Percentiles rank a stretch among this genome's conserved stretches.
Conservation (phyloP, 2,797 vertebrate species). For the Pangasius larnaudii region DNA sequence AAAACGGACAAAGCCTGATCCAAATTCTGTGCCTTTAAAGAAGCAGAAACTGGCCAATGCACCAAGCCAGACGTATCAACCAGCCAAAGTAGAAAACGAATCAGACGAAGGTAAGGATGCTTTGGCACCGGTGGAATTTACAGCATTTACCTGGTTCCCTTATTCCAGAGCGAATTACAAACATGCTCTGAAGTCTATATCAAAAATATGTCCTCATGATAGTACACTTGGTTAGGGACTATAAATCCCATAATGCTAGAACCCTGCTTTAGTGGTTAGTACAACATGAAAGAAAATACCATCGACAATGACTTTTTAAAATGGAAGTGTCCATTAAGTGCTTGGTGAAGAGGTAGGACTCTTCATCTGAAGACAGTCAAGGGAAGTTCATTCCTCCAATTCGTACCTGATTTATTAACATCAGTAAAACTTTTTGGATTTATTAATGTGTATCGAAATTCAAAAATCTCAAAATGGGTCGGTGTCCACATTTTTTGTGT, state of each 20-base stretch:
- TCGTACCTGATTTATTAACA: background rate
- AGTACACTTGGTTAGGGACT: background rate
- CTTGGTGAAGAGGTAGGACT: background rate
- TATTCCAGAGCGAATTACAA: background rate
- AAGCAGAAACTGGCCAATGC: background rate
- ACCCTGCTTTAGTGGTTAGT: background rate
- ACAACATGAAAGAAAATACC: background rate
- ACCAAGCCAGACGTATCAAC: background rate
- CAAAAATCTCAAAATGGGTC: background rate
- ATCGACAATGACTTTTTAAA: background rate
- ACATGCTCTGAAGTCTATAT: background rate
- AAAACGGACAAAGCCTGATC: background rate
- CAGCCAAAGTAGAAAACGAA: background rate
- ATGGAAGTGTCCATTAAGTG: background rate
- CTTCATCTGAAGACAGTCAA: background rate
- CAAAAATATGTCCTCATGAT: background rate
- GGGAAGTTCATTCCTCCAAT: background rate
- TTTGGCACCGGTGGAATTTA: background rate
- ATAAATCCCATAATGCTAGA: background rate
- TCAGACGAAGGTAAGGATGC: constrained; percentile 4
- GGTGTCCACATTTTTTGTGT: background rate
- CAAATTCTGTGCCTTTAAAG: background rate
- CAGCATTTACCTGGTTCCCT: background rate
- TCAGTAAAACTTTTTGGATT: background rate
- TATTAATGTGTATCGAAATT: background rate